Evolutionary conservation across 1,140 invertebrate species (phyloP).

Genomic region (Zaprionus vittiger): DNA sequence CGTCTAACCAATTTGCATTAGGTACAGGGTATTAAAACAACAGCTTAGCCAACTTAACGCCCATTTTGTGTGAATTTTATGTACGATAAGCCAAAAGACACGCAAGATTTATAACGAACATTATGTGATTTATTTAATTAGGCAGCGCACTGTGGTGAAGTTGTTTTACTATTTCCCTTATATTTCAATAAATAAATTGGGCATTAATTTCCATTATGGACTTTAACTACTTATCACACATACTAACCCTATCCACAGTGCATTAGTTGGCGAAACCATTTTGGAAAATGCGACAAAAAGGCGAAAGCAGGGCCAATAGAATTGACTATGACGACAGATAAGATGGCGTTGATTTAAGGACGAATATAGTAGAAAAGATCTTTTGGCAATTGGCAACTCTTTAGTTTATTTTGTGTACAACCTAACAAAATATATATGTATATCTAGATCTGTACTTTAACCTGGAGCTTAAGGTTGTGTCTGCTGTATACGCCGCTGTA

Average conservation of each 20-base stretch:
- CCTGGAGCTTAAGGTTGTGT: slow-evolving; percentile 50
- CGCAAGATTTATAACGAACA: background rate
- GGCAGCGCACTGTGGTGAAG: slow-evolving; percentile 36
- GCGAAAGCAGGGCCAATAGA: slow-evolving; percentile 37
- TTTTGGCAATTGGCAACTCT: slow-evolving; percentile 7
- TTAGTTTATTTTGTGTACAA: slow-evolving; percentile 11
- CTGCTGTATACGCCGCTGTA: slow-evolving; percentile 42
- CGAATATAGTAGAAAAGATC: slow-evolving; percentile 2
- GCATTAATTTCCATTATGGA: background rate
- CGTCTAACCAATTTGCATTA: background rate
- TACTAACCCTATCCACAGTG: slow-evolving; percentile 27
- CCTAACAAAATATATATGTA: slow-evolving; percentile 15
- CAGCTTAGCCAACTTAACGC: slow-evolving; percentile 4
- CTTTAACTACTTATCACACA: background rate
- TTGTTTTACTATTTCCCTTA: background rate
- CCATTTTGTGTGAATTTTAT: slow-evolving; percentile 26
- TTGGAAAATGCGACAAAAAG: background rate
- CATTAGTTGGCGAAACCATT: slow-evolving; percentile 31
- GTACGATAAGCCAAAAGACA: slow-evolving; percentile 4
- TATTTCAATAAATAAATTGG: background rate
- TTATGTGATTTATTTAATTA: slow-evolving; percentile 50
- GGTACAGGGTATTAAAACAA: background rate
- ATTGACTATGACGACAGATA: slow-evolving; percentile 41
- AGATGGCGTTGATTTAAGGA: background rate
- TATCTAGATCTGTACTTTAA: slow-evolving; percentile 33